Base-by-base conservation (phyloP, 2,888 invertebrate genomes). In the Protodeltote pygarga region DNA sequence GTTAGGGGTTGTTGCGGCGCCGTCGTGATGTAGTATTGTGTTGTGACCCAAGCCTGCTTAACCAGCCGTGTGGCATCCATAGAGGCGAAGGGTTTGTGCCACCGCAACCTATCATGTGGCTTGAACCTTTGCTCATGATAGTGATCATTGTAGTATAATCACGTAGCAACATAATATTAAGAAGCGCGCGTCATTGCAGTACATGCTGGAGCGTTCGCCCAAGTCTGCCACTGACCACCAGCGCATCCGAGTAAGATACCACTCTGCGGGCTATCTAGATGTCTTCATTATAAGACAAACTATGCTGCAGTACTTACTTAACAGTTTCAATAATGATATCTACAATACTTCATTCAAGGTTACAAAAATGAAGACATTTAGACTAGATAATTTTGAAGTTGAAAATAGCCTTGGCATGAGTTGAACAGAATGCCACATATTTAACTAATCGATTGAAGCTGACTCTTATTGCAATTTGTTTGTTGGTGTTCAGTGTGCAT, bases 201-300 rank as follows among this genome's bases (percentile, higher is more conserved):
- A 94, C 90, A 95, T 97, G 95, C 95, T 97, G 95, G 95, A 96
- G 94, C 95, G 95, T 94, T 95, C 95, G 93, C 95, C 96, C 93
- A 95, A 95, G 94, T 95, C 94, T 94, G 94, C 95, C 94, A 95
- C 95, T 94, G 94, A 95, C 91, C 96, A 96, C 93, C 96, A 96
- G 95, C 95, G 95, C 93, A 96, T 97, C 93, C 95, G 97, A 95
- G 97, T 97, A 97, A 97, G 97, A 95, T 84, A 72, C 71, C 62
- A 73, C 72, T 74, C 65, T 58, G 66, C 61, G 57, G 61, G 58
- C 53, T 60, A 67, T 67, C 76, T 83, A 81, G 79, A 81, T 87
- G 87, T 80, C 86, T 85, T 77, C 83, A 83, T 82, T 81, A 53
- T 59, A 34, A 42, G 23, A 24, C 14, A 24, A 14, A 44, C 39